Percentiles rank a stretch among this genome's conserved stretches.
These are phyloP conservation scores for Aegotheles bennettii DNA, from an alignment of 2,113 vertebrate genomes.

Conservation along the genomic window DNA sequence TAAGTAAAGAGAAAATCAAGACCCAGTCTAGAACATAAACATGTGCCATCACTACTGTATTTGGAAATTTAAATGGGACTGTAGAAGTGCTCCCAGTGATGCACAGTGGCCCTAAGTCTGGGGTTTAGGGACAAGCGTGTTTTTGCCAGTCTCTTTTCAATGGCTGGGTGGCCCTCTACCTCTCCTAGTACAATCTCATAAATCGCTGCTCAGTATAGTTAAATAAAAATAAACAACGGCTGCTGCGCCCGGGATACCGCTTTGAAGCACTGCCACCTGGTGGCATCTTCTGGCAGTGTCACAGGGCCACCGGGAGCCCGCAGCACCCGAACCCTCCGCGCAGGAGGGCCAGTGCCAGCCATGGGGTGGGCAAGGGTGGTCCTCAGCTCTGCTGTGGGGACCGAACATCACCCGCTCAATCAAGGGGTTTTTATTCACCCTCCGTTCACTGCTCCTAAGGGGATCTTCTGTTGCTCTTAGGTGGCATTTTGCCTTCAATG, in stretches of 20 bases:
- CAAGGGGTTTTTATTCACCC: rapidly evolving
- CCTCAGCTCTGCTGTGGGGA: background rate
- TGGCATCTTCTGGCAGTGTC: background rate
- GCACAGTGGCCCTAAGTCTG: background rate
- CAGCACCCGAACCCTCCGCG: rapidly evolving
- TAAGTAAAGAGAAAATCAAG: background rate
- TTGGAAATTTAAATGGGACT: background rate
- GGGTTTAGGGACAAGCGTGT: background rate
- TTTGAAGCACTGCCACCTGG: background rate
- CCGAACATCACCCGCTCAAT: rapidly evolving
- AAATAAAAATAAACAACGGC: background rate
- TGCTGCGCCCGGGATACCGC: background rate
- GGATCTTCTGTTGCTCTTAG: rapidly evolving
- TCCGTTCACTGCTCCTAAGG: background rate
- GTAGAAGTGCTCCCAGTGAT: background rate
- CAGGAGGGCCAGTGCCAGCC: background rate
- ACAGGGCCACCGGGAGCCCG: background rate
- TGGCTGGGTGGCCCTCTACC: rapidly evolving
- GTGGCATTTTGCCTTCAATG: background rate
- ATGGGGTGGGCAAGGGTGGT: background rate
- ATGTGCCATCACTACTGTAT: rapidly evolving
- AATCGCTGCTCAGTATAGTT: rapidly evolving
- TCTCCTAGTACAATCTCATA: background rate
- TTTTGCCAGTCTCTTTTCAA: background rate
- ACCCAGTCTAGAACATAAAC: background rate